A percentile compares a stretch with the other conserved stretches of the same genome.
Evolutionary conservation across 2,888 invertebrate genomes (phyloP).

Genomic region (Tryphoninae sp.): DNA sequence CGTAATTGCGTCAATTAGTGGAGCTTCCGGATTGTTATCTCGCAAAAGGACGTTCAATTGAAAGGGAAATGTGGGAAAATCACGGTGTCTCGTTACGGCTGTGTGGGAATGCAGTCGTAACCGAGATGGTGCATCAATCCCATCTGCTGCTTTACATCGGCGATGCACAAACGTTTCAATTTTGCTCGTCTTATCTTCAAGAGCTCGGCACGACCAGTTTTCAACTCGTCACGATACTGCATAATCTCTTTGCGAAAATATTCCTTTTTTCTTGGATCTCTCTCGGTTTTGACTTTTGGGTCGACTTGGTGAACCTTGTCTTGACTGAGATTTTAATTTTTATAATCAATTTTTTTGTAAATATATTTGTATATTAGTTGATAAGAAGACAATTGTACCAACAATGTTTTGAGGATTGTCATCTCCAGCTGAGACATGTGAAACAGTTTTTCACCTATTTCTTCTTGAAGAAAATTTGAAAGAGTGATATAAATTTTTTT

Average conservation of each 20-base stretch:
- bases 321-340: constrained; percentile 46
- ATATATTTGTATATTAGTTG: background rate
- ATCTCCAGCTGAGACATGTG: constrained; percentile 51
- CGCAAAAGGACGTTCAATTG: constrained; percentile 20
- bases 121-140: constrained; percentile 67
- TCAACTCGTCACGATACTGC: constrained; percentile 59
- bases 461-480: background rate
- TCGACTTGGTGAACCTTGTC: constrained; percentile 40
- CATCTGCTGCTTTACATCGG: constrained; percentile 64
- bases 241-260: constrained; percentile 59
- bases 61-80: constrained; percentile 58
- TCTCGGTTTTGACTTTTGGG: constrained; percentile 30
- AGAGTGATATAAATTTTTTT: background rate
- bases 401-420: constrained; percentile 51
- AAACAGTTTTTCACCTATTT: constrained; percentile 35
- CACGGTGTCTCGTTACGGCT: constrained; percentile 62
- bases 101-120: constrained; percentile 71
- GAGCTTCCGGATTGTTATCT: constrained; percentile 11
- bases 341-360: background rate
- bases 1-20: background rate
- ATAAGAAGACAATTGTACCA: background rate
- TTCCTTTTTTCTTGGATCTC: constrained; percentile 41
- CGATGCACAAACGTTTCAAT: constrained; percentile 61
- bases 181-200: constrained; percentile 64
- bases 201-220: constrained; percentile 58